Conservation (phyloP, 2,797 vertebrate genomes). For the Tamandua tetradactyla region DNA sequence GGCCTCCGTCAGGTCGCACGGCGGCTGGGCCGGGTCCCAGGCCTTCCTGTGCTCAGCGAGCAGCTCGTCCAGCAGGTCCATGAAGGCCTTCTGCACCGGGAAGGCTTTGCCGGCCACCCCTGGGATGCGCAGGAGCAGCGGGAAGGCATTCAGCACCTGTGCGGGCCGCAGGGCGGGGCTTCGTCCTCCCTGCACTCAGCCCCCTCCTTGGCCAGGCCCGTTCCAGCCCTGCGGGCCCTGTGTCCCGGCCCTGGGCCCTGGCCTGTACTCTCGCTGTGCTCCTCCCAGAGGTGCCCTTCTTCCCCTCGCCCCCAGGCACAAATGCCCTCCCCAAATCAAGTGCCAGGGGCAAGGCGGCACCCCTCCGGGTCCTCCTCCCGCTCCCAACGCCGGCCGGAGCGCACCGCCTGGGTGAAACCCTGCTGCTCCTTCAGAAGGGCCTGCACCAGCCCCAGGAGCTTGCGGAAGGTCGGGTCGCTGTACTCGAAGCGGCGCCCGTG, state of each 20-base stretch:
- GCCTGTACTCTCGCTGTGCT: neutral
- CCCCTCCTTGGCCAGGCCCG: neutral
- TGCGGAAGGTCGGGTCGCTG: conserved; percentile 37
- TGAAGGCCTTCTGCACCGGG: neutral
- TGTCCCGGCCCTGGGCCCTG: fast-evolving
- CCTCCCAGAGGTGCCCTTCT: neutral
- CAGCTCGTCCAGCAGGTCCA: conserved; percentile 58
- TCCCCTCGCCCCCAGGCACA: fast-evolving
- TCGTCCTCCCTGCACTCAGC: no score
- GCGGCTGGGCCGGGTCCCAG: conserved; percentile 79
- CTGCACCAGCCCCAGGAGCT: conserved; percentile 13
- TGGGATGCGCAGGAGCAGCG: conserved; percentile 70
- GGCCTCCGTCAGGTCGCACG: conserved; percentile 86
- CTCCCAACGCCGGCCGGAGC: fast-evolving
- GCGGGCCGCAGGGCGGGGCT: fast-evolving
- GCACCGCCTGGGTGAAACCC: neutral
- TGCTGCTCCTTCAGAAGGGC: fast-evolving
- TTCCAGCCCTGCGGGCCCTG: neutral
- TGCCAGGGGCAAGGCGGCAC: fast-evolving
- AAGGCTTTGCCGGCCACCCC: conserved; percentile 80
- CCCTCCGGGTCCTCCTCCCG: fast-evolving
- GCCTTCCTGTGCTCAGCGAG: conserved; percentile 81
- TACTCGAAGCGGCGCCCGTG: conserved; percentile 79
- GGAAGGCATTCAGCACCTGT: conserved; percentile 35
- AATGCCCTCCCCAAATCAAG: fast-evolving